phyloP scores from a whole-genome alignment of 2,888 invertebrate genomes.

The Diplolepis rosae region DNA sequence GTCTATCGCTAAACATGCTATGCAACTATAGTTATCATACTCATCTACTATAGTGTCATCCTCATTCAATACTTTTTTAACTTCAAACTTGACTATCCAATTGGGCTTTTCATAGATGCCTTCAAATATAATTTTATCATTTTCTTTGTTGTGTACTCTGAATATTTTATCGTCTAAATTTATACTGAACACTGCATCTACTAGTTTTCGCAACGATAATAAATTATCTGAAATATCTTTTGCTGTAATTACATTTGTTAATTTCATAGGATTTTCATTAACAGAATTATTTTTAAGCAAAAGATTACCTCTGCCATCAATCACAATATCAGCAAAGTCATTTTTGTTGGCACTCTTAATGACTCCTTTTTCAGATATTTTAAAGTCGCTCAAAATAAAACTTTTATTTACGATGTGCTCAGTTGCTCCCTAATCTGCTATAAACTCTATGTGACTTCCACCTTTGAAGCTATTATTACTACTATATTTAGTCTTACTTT shows the following conservation, averaged over 20 bases:
- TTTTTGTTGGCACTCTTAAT: too few relatives aligned
- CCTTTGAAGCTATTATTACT: not conserved
- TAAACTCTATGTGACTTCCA: conserved; percentile 30
- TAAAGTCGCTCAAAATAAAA: conserved; percentile 36
- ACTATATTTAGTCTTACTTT: conserved; percentile 30
- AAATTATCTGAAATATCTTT: conserved; percentile 50
- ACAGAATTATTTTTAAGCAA: conserved; percentile 37
- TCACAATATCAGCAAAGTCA: too few relatives aligned
- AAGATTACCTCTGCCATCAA: conserved; percentile 52
- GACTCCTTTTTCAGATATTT: too few relatives aligned
- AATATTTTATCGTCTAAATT: conserved; percentile 42
- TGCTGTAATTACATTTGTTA: conserved; percentile 48
- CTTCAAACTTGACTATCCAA: conserved; percentile 42
- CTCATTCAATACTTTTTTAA: conserved; percentile 25
- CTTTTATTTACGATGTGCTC: too few relatives aligned
- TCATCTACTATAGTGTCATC: conserved; percentile 5
- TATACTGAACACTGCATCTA: conserved; percentile 36
- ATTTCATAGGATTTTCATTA: conserved; percentile 37
- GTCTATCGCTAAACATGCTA: conserved; percentile 34
- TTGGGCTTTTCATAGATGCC: conserved; percentile 46
- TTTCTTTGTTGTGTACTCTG: conserved; percentile 41
- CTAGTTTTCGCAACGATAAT: conserved; percentile 49
- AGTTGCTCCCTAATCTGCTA: too few relatives aligned
- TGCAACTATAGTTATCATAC: conserved; percentile 37
- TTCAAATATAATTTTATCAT: conserved; percentile 41